A percentile compares a stretch with the other conserved stretches of the same genome.
Conservation (phyloP, 92 coral and sea anemone species). For the Nematostella vectensis region DNA sequence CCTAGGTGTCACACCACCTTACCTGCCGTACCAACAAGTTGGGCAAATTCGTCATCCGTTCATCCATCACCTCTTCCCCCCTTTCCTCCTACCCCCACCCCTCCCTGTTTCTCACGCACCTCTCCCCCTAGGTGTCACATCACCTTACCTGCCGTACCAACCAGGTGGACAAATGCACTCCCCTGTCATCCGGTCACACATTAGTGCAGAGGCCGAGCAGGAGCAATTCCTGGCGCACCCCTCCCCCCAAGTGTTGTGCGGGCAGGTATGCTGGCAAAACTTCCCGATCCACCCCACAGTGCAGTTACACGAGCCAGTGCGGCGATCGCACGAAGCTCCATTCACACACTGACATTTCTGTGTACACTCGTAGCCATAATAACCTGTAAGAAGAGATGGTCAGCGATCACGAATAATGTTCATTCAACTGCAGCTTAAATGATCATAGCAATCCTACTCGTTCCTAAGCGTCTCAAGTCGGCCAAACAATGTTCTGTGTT, state of each 20-base stretch:
- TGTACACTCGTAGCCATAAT: slow-evolving; percentile 76
- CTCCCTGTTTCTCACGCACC: no score
- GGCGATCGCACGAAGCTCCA: slow-evolving; percentile 52
- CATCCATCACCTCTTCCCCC: no score
- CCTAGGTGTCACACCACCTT: no score
- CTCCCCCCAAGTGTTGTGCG: slow-evolving; percentile 67
- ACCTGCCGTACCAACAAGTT: no score
- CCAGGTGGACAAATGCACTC: slow-evolving; percentile 74
- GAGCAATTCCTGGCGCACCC: slow-evolving; percentile 53
- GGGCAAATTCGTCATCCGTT: no score
- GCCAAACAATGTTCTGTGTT: no score
- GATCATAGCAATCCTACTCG: no score
- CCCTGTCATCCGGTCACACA: slow-evolving; percentile 73
- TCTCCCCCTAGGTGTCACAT: no score
- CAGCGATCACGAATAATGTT: no score
- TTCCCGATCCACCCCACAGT: slow-evolving; percentile 76
- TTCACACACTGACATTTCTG: slow-evolving; percentile 82
- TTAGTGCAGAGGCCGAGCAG: slow-evolving; percentile 55
- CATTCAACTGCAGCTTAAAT: no score
- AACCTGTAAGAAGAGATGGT: slow-evolving; percentile 36
- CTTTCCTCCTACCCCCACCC: no score
- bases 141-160: slow-evolving; percentile 59
- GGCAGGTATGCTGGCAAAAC: slow-evolving; percentile 76
- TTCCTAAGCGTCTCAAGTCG: no score
- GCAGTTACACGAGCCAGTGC: slow-evolving; percentile 75